Evolutionary conservation across 1,140 invertebrate genomes (phyloP).

Genomic region (Atopsyche davidsoni): DNA sequence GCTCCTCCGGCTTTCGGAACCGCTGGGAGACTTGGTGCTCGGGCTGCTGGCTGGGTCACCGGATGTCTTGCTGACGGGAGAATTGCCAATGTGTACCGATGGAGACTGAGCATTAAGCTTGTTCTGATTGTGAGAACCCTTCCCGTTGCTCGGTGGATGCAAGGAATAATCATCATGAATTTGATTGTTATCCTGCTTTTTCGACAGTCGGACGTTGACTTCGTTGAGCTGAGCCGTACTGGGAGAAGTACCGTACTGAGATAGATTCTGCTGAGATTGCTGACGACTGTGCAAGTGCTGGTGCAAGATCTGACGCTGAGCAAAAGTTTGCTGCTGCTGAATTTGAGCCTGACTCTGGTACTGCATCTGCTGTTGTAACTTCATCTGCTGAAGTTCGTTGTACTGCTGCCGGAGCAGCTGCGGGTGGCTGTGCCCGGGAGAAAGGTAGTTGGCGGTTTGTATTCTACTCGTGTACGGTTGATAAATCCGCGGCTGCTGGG

Average conservation of each 20-base stretch:
- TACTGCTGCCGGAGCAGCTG: slow-evolving; percentile 51
- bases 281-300: slow-evolving; percentile 48
- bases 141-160: slow-evolving; percentile 12
- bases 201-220: slow-evolving; percentile 10
- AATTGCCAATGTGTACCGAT: neutral
- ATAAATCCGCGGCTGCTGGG: slow-evolving; percentile 44
- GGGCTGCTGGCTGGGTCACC: slow-evolving; percentile 37
- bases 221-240: slow-evolving; percentile 21
- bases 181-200: slow-evolving; percentile 19
- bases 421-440: slow-evolving; percentile 43
- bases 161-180: slow-evolving; percentile 28
- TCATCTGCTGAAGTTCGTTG: slow-evolving; percentile 55
- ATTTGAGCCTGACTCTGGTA: slow-evolving; percentile 55
- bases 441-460: slow-evolving; percentile 19
- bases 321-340: slow-evolving; percentile 56
- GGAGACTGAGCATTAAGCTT: slow-evolving; percentile 11
- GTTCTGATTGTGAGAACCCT: slow-evolving; percentile 22
- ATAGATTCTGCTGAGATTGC: slow-evolving; percentile 36
- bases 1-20: slow-evolving; percentile 56
- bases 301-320: slow-evolving; percentile 49
- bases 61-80: slow-evolving; percentile 14
- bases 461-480: slow-evolving; percentile 46
- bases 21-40: slow-evolving; percentile 45
- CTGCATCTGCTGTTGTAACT: slow-evolving; percentile 53
- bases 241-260: slow-evolving; percentile 18